Conservation (phyloP, 2,797 vertebrate species). For the Prionace glauca region DNA sequence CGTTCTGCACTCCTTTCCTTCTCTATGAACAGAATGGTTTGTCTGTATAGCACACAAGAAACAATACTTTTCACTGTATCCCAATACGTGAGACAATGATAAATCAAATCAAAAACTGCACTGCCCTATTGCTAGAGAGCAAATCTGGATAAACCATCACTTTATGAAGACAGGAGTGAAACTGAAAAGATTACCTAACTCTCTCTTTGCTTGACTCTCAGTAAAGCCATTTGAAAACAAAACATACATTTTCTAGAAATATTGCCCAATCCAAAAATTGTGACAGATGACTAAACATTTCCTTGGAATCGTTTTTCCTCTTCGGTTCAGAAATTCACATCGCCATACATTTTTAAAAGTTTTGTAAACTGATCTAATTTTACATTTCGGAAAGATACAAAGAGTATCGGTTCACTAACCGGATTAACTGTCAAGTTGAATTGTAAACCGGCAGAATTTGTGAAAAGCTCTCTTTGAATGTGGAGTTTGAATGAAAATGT, state of each 20-base stretch:
- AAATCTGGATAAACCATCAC: not conserved
- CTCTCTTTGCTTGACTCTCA: not conserved
- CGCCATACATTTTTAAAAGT: not conserved
- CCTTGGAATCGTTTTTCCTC: not conserved
- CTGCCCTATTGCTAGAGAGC: not conserved
- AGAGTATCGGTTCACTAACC: not conserved
- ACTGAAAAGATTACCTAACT: not conserved
- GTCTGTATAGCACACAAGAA: too few species aligned
- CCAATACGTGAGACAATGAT: too few species aligned
- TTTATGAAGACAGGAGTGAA: not conserved
- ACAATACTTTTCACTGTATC: too few species aligned
- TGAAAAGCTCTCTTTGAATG: constrained; percentile 5
- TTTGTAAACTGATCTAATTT: not conserved
- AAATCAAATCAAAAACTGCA: too few species aligned
- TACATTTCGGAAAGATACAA: not conserved
- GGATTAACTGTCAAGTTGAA: not conserved
- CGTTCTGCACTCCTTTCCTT: too few species aligned
- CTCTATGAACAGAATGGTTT: too few species aligned
- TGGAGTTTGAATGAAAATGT: not conserved
- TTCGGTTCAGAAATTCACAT: not conserved
- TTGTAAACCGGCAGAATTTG: not conserved
- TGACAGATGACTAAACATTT: not conserved
- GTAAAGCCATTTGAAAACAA: not conserved
- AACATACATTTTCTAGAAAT: not conserved
- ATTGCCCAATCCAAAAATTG: not conserved